Evolutionary conservation across 2,113 vertebrate species (phyloP), one percentile per base, ranked within the genome.

Genomic region (cat (Felis catus)): DNA sequence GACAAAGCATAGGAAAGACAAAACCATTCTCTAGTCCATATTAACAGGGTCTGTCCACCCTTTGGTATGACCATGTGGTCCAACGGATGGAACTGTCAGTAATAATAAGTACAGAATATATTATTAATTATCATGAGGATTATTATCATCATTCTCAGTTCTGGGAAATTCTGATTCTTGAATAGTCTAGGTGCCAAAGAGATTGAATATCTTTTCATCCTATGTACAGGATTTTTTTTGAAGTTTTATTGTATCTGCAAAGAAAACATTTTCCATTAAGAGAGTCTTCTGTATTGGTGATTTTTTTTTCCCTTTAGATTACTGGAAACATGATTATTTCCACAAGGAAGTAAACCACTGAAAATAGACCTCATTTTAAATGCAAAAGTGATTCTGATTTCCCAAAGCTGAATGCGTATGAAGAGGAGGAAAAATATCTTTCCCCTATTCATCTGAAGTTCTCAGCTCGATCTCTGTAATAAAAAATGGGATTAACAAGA

Each of bases 321-420:
- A 94, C 25, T 68, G 21, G n/a, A 85, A 71, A 89, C 41, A 71
- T 27, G 21, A 90, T 84, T 88, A 92, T 66, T 85, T 85, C n/a
- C 63, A 96, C 3, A 91, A 23, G 65, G 61, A 95, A 78, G 45
- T 90, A 96, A 95, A 92, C 74, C 61, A n/a, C 1, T 80, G 36
- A 66, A 83, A 93, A 95, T 15, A 48, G 91, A 86, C 29, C 36
- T 89, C 45, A 78, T 88, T 92, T 95, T 63, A 97, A 96, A 96
- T 90, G 73, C 41, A 96, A 95, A 94, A 95, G 71, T 89, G 78
- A 95, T 84, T 97, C 83, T 92, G 45, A 95, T 93, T 97, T 95
- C 53, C 55, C 33, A 83, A 97, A 94, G 41, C 63, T 94, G 96
- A 95, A 95, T 80, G 61, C 45, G 23, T 51, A 68, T 58, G 33